These are phyloP conservation scores for Cariama cristata DNA, from an alignment of 2,113 vertebrate genomes.

Conservation along the genomic window DNA sequence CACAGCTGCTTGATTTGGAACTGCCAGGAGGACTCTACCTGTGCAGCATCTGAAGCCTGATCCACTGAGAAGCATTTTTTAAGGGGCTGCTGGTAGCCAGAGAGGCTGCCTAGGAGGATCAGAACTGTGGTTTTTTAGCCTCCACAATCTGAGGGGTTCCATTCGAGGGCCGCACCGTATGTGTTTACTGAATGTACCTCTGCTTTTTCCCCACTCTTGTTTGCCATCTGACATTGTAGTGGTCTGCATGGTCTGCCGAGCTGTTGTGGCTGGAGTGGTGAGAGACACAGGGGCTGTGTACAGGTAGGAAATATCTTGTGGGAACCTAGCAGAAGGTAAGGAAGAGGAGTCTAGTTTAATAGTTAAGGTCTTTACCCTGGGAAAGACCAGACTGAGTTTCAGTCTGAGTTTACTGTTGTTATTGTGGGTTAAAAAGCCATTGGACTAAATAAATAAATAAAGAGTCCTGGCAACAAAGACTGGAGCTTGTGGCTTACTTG, in stretches of 20 bases:
- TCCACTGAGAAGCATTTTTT: background rate
- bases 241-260: background rate
- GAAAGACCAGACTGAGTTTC: background rate
- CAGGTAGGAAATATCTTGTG: rapidly evolving
- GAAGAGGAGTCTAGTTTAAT: background rate
- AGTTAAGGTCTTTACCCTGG: background rate
- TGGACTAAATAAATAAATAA: background rate
- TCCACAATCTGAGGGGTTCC: rapidly evolving
- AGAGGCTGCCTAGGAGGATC: background rate
- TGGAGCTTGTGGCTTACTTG: rapidly evolving
- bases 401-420: background rate
- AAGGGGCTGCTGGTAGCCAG: background rate
- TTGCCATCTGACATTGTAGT: rapidly evolving
- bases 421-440: background rate
- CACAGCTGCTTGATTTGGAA: background rate
- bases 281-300: rapidly evolving
- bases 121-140: rapidly evolving
- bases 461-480: background rate
- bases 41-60: background rate
- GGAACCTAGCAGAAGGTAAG: background rate
- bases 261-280: background rate
- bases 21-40: background rate
- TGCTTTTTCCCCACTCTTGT: background rate
- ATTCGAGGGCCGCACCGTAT: rapidly evolving
- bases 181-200: background rate